Conservation (phyloP, 2,797 vertebrate species). For the Anabas testudineus region DNA sequence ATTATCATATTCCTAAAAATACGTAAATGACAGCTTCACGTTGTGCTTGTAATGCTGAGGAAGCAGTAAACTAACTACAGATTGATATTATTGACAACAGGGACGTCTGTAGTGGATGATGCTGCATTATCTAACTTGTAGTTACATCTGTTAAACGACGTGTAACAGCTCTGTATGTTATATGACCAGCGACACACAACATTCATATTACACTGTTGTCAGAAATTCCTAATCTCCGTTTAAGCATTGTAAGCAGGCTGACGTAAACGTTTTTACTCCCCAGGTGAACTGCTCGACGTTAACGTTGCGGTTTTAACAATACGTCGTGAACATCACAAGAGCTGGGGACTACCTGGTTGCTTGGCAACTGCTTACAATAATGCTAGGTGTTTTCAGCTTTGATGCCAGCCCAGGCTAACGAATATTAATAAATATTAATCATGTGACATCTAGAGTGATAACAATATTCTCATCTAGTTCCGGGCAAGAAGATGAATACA, state of each 20-base stretch:
- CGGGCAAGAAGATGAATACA: not conserved
- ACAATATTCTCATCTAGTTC: not conserved
- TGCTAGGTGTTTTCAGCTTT: no score
- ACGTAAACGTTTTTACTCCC: not conserved
- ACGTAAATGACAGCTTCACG: not conserved
- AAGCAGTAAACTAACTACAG: not conserved
- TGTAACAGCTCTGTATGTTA: no score
- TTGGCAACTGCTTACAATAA: not conserved
- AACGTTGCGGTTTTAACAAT: not conserved
- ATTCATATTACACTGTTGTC: no score
- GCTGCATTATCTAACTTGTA: no score
- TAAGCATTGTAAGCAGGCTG: not conserved
- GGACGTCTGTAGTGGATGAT: not conserved
- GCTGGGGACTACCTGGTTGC: conserved; percentile 5
- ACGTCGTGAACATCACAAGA: no score
- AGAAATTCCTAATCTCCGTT: no score
- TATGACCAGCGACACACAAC: no score
- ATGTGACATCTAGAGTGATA: not conserved
- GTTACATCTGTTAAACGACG: no score
- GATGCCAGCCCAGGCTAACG: no score
- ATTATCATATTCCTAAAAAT: no score
- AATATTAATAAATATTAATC: no score
- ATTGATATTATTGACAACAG: not conserved
- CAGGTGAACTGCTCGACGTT: not conserved
- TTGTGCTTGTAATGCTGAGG: not conserved